Percentiles rank a stretch among this genome's conserved stretches.
Evolutionary conservation across 2,888 invertebrate genomes (phyloP).

Genomic region (Nomada hirtipes): DNA sequence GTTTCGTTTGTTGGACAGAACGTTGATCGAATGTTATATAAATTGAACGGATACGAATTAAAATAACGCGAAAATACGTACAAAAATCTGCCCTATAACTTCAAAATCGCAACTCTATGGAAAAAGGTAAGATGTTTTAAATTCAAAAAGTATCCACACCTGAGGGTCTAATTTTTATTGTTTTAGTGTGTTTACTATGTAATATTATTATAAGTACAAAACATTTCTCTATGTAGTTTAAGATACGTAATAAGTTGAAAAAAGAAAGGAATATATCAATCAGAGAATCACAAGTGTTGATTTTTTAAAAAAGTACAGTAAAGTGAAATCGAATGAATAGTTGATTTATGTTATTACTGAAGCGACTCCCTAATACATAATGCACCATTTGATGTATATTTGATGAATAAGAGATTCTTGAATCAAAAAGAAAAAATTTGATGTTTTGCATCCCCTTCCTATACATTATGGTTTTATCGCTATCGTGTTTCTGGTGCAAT

Average conservation of each 20-base stretch:
- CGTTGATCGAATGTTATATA: background rate
- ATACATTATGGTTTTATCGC: too few relatives aligned
- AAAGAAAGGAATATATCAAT: constrained; percentile 57
- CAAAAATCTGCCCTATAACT: constrained; percentile 45
- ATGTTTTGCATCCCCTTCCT: background rate
- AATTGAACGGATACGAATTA: background rate
- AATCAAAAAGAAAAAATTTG: constrained; percentile 34
- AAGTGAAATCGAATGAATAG: constrained; percentile 31
- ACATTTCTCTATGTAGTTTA: constrained; percentile 57
- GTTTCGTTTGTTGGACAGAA: constrained; percentile 21
- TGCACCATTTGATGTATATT: constrained; percentile 50
- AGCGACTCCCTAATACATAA: constrained; percentile 42
- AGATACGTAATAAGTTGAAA: constrained; percentile 60
- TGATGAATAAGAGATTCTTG: constrained; percentile 57
- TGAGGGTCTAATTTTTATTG: constrained; percentile 51
- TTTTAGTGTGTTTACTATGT: constrained; percentile 59
- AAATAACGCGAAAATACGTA: background rate
- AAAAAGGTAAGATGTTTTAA: constrained; percentile 44
- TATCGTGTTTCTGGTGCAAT: too few relatives aligned
- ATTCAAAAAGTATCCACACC: constrained; percentile 35
- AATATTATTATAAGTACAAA: constrained; percentile 58
- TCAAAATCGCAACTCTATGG: constrained; percentile 50
- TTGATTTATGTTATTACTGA: constrained; percentile 47
- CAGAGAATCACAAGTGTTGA: constrained; percentile 57
- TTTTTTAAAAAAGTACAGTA: constrained; percentile 37